These are phyloP conservation scores for Hetaerina americana DNA, from an alignment of 1,140 invertebrate species.

Conservation along the genomic window DNA sequence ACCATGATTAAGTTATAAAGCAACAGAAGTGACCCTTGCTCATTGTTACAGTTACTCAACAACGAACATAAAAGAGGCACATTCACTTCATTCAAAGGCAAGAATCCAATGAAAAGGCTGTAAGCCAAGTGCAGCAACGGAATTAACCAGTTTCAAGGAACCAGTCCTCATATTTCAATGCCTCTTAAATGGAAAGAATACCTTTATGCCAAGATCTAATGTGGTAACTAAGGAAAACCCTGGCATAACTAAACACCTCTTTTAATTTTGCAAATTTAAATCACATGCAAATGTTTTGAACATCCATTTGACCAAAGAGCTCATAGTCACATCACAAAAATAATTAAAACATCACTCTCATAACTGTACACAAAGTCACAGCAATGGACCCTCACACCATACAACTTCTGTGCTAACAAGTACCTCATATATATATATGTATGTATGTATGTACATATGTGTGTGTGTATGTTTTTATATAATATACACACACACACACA, in stretches of 20 bases:
- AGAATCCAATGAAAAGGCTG: too few relatives aligned
- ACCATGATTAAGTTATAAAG: not conserved
- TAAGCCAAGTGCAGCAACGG: too few relatives aligned
- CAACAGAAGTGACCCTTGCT: not conserved
- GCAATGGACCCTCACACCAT: slow-evolving; percentile 11
- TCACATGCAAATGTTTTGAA: not conserved
- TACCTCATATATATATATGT: too few relatives aligned
- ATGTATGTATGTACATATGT: too few relatives aligned
- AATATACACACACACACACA: too few relatives aligned
- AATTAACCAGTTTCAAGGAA: too few relatives aligned
- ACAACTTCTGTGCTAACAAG: slow-evolving; percentile 6
- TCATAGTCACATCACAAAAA: not conserved
- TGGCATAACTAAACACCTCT: not conserved
- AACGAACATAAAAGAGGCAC: not conserved
- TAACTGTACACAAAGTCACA: slow-evolving; percentile 5
- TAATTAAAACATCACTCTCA: not conserved
- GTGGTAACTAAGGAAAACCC: not conserved
- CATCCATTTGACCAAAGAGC: not conserved
- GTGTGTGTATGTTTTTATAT: too few relatives aligned
- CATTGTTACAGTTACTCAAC: not conserved
- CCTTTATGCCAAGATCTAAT: not conserved
- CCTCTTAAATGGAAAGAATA: not conserved
- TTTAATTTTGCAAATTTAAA: not conserved
- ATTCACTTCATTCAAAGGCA: too few relatives aligned
- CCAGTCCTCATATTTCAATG: too few relatives aligned